Conservation (phyloP, 2,113 vertebrate genomes). For the Terrapene triunguis region DNA sequence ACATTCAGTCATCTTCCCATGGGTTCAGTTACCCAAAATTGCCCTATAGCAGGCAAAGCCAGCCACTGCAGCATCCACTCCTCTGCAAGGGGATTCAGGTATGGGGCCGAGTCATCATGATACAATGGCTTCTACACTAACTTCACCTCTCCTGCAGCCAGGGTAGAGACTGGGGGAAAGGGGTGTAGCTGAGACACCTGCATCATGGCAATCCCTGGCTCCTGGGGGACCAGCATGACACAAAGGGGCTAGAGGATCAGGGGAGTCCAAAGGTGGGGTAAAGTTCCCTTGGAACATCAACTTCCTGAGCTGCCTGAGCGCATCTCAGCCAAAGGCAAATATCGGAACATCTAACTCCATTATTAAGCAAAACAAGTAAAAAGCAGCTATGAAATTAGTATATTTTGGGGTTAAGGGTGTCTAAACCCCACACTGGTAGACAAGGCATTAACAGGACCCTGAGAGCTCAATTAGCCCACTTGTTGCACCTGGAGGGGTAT, state of each 20-base stretch:
- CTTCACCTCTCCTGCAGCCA: neutral
- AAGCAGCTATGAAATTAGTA: neutral
- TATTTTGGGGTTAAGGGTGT: neutral
- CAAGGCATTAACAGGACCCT: neutral
- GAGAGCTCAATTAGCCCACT: neutral
- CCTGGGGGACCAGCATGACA: neutral
- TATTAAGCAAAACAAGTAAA: neutral
- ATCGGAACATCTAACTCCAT: neutral
- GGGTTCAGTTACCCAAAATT: neutral
- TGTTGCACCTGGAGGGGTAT: neutral
- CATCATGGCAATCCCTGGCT: neutral
- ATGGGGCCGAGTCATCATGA: neutral
- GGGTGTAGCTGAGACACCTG: neutral
- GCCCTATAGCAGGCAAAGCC: neutral
- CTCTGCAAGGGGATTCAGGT: neutral
- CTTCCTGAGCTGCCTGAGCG: neutral
- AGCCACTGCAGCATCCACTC: neutral
- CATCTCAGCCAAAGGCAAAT: neutral
- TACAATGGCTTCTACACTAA: neutral
- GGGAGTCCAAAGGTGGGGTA: neutral
- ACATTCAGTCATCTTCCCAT: neutral
- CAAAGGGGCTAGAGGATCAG: neutral
- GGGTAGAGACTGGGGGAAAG: neutral
- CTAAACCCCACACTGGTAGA: neutral
- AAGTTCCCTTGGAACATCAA: neutral